phyloP scores from a whole-genome alignment of 2,113 vertebrate species.

The Alethe castanea region DNA sequence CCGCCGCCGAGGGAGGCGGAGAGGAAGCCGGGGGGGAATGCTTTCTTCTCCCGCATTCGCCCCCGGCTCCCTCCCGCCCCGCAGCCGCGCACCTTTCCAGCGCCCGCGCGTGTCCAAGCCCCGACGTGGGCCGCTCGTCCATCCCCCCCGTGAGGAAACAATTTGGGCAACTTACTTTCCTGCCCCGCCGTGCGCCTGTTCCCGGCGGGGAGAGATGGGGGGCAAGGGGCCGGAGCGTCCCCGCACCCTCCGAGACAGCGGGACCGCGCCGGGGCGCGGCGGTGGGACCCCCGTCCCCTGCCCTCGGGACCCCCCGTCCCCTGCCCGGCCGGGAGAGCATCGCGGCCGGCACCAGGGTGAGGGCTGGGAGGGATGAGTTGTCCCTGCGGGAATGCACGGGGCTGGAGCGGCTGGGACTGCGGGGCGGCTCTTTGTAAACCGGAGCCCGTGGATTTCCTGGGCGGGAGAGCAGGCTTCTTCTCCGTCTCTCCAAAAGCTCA shows the following conservation, averaged over 20 bases:
- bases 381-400: not conserved
- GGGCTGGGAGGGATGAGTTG: not conserved
- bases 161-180: not conserved
- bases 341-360: not conserved
- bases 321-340: not conserved
- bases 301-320: not conserved
- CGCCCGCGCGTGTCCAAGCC: not conserved
- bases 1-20: not conserved
- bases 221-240: no score
- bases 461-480: not conserved
- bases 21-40: not conserved
- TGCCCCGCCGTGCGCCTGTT: not conserved
- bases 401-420: not conserved
- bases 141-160: not conserved
- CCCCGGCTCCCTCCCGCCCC: not conserved
- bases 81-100: not conserved
- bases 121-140: not conserved
- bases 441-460: conserved; percentile 17
- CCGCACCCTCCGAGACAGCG: not conserved
- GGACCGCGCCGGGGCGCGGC: not conserved
- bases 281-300: not conserved
- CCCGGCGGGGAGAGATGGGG: not conserved
- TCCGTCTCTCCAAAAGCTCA: not conserved
- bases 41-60: not conserved
- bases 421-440: conserved; percentile 28